Conservation (phyloP, 2,888 invertebrate species). For the Aleiodes alternator region DNA sequence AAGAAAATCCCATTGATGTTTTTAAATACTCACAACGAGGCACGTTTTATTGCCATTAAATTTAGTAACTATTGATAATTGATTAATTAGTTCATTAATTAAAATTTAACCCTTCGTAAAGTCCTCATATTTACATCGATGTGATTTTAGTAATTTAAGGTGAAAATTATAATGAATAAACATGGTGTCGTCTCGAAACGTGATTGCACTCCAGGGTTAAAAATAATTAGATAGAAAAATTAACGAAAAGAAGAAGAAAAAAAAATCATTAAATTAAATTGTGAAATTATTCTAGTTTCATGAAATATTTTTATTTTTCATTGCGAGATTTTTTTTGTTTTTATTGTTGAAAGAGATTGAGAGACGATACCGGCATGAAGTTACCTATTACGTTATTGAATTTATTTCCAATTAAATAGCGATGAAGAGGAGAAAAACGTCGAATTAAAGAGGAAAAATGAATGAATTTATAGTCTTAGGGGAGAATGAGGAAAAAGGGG, state of each 20-base stretch:
- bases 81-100: conserved; percentile 53
- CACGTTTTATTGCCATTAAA: conserved; percentile 31
- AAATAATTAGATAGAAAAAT: conserved; percentile 33
- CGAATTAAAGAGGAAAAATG: conserved; percentile 9
- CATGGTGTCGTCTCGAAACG: conserved; percentile 52
- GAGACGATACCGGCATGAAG: conserved; percentile 66
- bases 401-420: conserved; percentile 70
- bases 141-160: conserved; percentile 72
- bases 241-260: neutral
- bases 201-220: conserved; percentile 52
- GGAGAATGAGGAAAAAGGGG: no score
- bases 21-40: conserved; percentile 41
- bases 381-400: conserved; percentile 72
- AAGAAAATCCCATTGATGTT: conserved; percentile 33
- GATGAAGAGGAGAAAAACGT: conserved; percentile 41
- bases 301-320: no score
- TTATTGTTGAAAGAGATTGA: conserved; percentile 46
- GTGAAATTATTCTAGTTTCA: conserved; percentile 13
- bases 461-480: neutral
- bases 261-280: conserved; percentile 35
- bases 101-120: conserved; percentile 53
- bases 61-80: conserved; percentile 23
- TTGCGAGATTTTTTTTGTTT: conserved; percentile 43
- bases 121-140: conserved; percentile 69
- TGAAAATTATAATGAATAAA: conserved; percentile 52